phyloP scores from a whole-genome alignment of 1,140 invertebrate species.

The Teleopsis dalmanni region DNA sequence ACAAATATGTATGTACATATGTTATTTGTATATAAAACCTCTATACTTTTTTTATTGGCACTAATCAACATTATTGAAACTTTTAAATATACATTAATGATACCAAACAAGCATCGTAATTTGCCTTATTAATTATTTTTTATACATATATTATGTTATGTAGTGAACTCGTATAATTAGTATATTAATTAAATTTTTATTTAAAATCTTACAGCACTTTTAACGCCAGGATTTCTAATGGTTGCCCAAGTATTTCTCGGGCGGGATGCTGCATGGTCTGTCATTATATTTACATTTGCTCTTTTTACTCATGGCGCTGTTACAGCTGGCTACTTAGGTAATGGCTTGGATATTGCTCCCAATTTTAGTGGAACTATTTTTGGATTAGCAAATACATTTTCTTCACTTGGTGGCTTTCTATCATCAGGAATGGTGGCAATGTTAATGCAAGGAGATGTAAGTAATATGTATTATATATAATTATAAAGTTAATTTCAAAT shows the following conservation, averaged over 20 bases:
- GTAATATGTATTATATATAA: too few species aligned
- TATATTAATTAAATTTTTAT: neutral
- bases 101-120: neutral
- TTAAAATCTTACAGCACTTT: slow-evolving; percentile 48
- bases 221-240: slow-evolving; percentile 60
- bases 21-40: too few species aligned
- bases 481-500: too few species aligned
- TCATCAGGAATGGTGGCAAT: slow-evolving; percentile 78
- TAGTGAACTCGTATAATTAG: neutral
- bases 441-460: slow-evolving; percentile 66
- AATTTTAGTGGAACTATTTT: slow-evolving; percentile 86
- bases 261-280: slow-evolving; percentile 57
- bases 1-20: too few species aligned
- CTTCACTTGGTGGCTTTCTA: slow-evolving; percentile 79
- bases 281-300: slow-evolving; percentile 65
- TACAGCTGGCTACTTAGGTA: slow-evolving; percentile 80
- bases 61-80: neutral
- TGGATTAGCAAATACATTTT: slow-evolving; percentile 83
- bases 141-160: neutral
- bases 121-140: neutral
- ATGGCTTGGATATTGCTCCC: slow-evolving; percentile 82
- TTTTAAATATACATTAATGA: too few species aligned
- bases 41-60: too few species aligned
- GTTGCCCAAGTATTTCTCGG: slow-evolving; percentile 62
- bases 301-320: slow-evolving; percentile 78